phyloP scores from a whole-genome alignment of 23 tunicate species.

The Trididemnum clinides region DNA sequence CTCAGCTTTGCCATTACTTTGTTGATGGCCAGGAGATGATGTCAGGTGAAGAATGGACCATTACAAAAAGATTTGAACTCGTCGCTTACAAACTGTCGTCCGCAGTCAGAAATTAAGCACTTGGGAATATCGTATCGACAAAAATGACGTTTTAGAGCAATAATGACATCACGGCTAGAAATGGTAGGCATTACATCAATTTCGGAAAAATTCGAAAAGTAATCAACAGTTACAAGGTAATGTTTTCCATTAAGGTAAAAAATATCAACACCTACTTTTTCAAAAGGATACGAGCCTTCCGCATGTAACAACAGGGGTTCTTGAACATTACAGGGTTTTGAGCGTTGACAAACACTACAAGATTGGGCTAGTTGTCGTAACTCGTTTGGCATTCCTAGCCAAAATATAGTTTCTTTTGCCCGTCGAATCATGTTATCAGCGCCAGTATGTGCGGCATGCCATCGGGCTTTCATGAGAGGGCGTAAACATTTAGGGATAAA shows the following conservation, averaged over 20 bases:
- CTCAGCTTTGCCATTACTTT: constrained; percentile 31
- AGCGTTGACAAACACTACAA: background rate
- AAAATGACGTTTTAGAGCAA: constrained; percentile 23
- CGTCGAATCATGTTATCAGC: constrained; percentile 38
- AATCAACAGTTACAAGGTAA: constrained; percentile 31
- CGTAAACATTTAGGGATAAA: constrained; percentile 8
- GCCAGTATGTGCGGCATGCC: constrained; percentile 22
- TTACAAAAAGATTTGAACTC: constrained; percentile 15
- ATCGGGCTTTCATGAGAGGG: background rate
- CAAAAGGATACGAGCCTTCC: constrained; percentile 17
- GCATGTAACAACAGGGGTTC: background rate
- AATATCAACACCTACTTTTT: constrained; percentile 44
- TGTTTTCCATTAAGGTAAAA: constrained; percentile 13
- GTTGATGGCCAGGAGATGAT: constrained; percentile 39
- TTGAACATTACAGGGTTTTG: background rate
- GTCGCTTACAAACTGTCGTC: constrained; percentile 1
- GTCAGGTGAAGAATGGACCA: constrained; percentile 12
- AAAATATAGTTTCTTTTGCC: constrained; percentile 23
- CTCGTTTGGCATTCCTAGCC: constrained; percentile 33
- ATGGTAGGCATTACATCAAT: constrained; percentile 14
- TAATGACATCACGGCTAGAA: constrained; percentile 8
- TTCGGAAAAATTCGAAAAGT: constrained; percentile 42
- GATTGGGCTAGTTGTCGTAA: background rate
- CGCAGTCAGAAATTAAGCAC: constrained; percentile 22
- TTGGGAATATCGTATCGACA: constrained; percentile 36